phyloP scores from a whole-genome alignment of 1,140 invertebrate species.

The Drusus annulatus region DNA sequence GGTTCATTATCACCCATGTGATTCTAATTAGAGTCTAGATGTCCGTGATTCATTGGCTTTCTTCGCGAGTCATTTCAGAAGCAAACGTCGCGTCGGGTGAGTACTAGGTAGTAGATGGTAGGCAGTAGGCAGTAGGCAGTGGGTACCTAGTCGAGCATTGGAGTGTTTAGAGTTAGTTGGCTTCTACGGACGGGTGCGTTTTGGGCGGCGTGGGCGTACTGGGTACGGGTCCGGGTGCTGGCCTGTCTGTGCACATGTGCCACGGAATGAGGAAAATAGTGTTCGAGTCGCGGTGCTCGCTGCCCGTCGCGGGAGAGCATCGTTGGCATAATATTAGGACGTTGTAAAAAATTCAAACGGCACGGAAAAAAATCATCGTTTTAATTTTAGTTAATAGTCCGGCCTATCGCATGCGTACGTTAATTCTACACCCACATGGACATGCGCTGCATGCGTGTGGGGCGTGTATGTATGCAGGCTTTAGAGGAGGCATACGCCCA shows the following conservation, averaged over 20 bases:
- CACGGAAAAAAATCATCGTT: conserved; percentile 34
- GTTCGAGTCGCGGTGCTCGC: not conserved
- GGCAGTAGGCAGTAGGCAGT: too few relatives aligned
- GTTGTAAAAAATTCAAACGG: conserved; percentile 38
- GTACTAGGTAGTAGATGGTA: too few relatives aligned
- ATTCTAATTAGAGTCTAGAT: too few relatives aligned
- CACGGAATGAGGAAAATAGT: not conserved
- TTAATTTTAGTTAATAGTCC: conserved; percentile 52
- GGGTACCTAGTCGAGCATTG: too few relatives aligned
- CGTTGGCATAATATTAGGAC: conserved; percentile 36
- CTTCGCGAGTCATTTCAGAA: too few relatives aligned
- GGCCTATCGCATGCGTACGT: conserved; percentile 46
- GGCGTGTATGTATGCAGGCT: conserved; percentile 15
- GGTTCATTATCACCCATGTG: too few relatives aligned
- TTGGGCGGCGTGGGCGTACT: conserved; percentile 14
- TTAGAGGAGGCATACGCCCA: not conserved
- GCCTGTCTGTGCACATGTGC: conserved; percentile 5
- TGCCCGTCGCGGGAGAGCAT: conserved; percentile 32
- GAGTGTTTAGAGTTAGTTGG: too few relatives aligned
- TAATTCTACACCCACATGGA: conserved; percentile 32
- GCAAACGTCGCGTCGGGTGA: too few relatives aligned
- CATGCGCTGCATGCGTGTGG: conserved; percentile 16
- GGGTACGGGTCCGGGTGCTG: too few relatives aligned
- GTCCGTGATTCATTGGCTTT: too few relatives aligned
- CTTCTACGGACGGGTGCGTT: not conserved